Conservation (phyloP, 1,140 invertebrate genomes). For the Sycophila sp. region DNA sequence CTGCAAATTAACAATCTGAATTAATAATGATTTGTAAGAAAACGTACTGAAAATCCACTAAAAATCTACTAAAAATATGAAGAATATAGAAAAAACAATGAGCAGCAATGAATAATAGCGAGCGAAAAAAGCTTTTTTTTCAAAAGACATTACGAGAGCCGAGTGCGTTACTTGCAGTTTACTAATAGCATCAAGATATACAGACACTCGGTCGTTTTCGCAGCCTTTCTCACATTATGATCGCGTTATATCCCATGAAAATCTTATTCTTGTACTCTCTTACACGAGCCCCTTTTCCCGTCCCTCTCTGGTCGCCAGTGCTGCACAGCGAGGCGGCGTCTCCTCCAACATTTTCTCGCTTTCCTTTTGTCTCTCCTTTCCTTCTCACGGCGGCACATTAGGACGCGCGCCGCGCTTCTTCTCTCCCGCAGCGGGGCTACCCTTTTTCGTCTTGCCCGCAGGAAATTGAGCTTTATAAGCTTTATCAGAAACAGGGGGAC, state of each 20-base stretch:
- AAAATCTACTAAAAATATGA: too few species aligned
- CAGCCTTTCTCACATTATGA: not conserved
- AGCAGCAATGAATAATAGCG: too few species aligned
- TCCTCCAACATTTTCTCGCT: not conserved
- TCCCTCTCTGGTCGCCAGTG: not conserved
- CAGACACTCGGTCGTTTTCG: too few species aligned
- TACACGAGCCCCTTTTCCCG: not conserved
- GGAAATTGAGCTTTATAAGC: constrained; percentile 40
- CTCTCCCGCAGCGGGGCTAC: not conserved
- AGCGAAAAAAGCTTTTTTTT: too few species aligned
- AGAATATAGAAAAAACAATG: too few species aligned
- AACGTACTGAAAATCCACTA: too few species aligned
- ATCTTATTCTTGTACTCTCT: constrained; percentile 23
- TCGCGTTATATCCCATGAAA: not conserved
- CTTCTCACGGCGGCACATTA: not conserved
- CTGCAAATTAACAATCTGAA: too few species aligned
- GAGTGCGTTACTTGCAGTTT: too few species aligned
- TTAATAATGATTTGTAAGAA: too few species aligned
- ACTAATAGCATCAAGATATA: too few species aligned
- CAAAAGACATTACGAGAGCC: too few species aligned
- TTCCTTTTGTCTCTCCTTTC: constrained; percentile 21
- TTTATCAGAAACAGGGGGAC: constrained; percentile 34
- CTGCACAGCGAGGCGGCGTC: too few species aligned
- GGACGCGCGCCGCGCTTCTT: not conserved
- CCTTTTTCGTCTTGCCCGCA: not conserved